These are phyloP conservation scores for Lomographa bimaculata DNA, from an alignment of 2,888 invertebrate genomes.

Conservation along the genomic window DNA sequence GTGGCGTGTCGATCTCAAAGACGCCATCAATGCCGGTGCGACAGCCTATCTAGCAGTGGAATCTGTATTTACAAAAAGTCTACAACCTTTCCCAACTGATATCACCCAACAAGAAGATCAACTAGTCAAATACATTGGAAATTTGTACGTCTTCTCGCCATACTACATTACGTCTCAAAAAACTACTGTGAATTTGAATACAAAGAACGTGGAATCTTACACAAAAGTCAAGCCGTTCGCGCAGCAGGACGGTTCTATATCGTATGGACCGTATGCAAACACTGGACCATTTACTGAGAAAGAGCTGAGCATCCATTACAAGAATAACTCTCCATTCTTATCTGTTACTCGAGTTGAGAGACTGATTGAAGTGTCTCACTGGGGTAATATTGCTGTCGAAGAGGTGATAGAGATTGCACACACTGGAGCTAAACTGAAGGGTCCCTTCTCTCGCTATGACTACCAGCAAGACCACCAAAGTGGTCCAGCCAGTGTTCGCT, in stretches of 20 bases:
- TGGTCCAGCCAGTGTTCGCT: slow-evolving; percentile 94
- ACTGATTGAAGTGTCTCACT: slow-evolving; percentile 97
- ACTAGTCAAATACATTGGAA: slow-evolving; percentile 93
- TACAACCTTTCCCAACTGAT: slow-evolving; percentile 93
- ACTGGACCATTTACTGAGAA: slow-evolving; percentile 84
- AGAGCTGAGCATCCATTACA: slow-evolving; percentile 93
- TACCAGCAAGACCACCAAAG: slow-evolving; percentile 96
- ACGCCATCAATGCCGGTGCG: slow-evolving; percentile 83
- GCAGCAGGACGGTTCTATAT: slow-evolving; percentile 91
- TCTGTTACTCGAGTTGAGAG: slow-evolving; percentile 95
- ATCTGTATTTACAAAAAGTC: slow-evolving; percentile 88
- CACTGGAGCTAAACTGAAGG: slow-evolving; percentile 96
- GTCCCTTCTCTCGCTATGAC: slow-evolving; percentile 98
- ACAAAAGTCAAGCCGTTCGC: slow-evolving; percentile 92
- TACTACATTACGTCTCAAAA: slow-evolving; percentile 92
- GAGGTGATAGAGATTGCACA: slow-evolving; percentile 96
- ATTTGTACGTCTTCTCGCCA: slow-evolving; percentile 92
- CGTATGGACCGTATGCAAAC: slow-evolving; percentile 95
- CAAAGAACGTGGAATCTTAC: slow-evolving; percentile 91
- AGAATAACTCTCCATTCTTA: slow-evolving; percentile 98
- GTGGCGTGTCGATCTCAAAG: slow-evolving; percentile 84
- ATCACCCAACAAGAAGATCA: slow-evolving; percentile 98
- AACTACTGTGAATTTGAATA: slow-evolving; percentile 90
- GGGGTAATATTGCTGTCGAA: slow-evolving; percentile 99
- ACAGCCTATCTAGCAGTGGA: slow-evolving; percentile 86